Evolutionary conservation across 2,888 invertebrate genomes (phyloP).

Genomic region (Tineola bisselliella): DNA sequence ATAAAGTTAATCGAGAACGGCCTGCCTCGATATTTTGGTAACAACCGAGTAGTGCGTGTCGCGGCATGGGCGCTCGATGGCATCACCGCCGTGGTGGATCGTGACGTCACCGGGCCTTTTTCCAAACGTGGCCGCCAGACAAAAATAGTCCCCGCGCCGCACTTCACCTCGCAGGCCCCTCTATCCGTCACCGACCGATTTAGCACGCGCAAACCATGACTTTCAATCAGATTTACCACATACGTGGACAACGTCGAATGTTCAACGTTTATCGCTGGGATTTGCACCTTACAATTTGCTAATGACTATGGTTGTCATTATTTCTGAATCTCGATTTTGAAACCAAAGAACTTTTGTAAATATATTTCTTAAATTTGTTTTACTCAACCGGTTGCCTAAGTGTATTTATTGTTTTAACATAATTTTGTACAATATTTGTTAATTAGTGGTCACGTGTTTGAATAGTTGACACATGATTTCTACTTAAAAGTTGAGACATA

Average conservation of each 20-base stretch:
- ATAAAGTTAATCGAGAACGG: conserved; percentile 56
- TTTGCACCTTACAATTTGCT: background rate
- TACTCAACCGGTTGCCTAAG: background rate
- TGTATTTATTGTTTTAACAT: background rate
- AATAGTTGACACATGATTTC: background rate
- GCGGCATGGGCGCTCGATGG: conserved; percentile 49
- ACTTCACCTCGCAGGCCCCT: conserved; percentile 38
- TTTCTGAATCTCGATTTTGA: no score
- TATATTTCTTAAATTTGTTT: background rate
- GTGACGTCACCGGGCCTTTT: conserved; percentile 65
- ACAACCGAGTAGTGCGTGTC: conserved; percentile 41
- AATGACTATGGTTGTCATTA: background rate
- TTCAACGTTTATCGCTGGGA: background rate
- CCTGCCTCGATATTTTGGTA: conserved; percentile 62
- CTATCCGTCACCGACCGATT: conserved; percentile 57
- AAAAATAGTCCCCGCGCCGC: conserved; percentile 64
- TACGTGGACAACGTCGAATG: background rate
- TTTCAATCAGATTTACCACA: background rate
- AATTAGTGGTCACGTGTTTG: background rate
- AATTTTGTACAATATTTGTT: background rate
- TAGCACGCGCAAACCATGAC: conserved; percentile 32
- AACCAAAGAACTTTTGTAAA: no score
- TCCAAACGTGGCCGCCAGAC: conserved; percentile 68
- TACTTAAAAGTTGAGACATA: conserved; percentile 2
- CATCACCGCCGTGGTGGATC: conserved; percentile 62